Base-by-base conservation (phyloP, 2,797 vertebrate species). In the Falco biarmicus region DNA sequence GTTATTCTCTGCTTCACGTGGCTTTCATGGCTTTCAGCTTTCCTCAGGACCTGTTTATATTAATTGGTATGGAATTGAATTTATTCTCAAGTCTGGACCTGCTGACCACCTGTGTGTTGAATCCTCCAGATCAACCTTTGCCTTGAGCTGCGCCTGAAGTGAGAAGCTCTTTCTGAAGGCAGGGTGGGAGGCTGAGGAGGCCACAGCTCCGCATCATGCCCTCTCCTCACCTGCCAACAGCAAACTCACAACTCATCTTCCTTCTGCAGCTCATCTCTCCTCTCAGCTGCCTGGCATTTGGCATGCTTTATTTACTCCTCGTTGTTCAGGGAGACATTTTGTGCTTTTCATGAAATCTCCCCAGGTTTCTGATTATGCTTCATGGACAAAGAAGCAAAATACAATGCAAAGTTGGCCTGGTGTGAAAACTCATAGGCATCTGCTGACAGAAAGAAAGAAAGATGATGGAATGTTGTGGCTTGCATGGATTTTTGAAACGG, bases 401-500 rank as follows among this genome's bases (percentile, higher is more conserved):
- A 91, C 81, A 92, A 87, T 90, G 94, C 64, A 66, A 84, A 93
- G 87, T 47, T 48, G n/a, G 47, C 70, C 74, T 93, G 90, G 66
- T 95, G 76, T 84, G 90, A 96, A 94, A 93, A 90, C 54, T 93
- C 90, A 54, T 57, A 92, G 83, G 73, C 61, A 57, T 80, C 91
- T 91, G 76, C 65, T 86, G 83, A 86, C 59, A 87, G 68, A 77
- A 87, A 59, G 80, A 78, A 88, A 81, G 86, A 81, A 93, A 92
- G 90, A 89, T 66, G 73, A 93, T 73, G 82, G 45, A 76, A 80
- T 70, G 11, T 71, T 93, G 71, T 91, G 64, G 65, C 83, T 95
- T 91, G 77, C 56, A 63, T 61, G 59, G 79, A 84, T 82, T 93
- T 92, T 54, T 87, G 87, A 90, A 95, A 90, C 37, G 32, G 92